Percentiles rank a stretch among this genome's conserved stretches.
Evolutionary conservation across 2,888 invertebrate genomes (phyloP).

Genomic region (Diarsia brunnea): DNA sequence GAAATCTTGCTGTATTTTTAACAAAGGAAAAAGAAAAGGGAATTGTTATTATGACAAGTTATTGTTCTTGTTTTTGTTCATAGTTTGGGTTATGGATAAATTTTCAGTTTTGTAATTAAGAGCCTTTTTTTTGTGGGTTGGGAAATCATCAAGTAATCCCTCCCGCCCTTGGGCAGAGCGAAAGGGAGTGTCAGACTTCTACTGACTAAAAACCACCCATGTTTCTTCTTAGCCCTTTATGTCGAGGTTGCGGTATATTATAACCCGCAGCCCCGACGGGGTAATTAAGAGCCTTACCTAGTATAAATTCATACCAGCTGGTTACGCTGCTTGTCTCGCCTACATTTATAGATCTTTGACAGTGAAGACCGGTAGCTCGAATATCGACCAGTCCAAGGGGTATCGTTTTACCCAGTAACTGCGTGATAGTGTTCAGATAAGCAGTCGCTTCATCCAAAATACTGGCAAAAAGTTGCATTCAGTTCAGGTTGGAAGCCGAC

Average conservation of each 20-base stretch:
- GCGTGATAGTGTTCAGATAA: background rate
- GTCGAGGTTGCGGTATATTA: no score
- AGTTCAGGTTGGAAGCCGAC: background rate
- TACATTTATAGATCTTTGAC: background rate
- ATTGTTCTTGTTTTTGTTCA: constrained; percentile 27
- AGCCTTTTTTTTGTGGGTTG: no score
- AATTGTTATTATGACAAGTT: constrained; percentile 56
- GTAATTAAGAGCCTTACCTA: background rate
- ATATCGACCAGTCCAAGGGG: background rate
- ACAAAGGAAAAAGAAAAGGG: constrained; percentile 60
- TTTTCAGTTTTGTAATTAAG: background rate
- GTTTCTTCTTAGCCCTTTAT: no score
- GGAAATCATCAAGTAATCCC: no score
- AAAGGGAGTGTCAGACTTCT: no score
- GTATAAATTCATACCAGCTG: background rate
- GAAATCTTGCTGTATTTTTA: constrained; percentile 68
- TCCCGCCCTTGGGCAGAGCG: no score
- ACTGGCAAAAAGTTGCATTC: background rate
- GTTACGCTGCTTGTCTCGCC: no score
- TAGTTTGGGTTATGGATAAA: constrained; percentile 23
- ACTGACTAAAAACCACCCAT: no score
- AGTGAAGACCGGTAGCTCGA: background rate
- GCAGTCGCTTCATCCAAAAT: background rate
- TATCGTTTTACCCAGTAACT: background rate
- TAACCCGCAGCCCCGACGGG: no score